Evolutionary conservation across 1,140 invertebrate species (phyloP), one percentile per base, ranked within the genome.

Genomic region (Zaprionus ornatus): DNA sequence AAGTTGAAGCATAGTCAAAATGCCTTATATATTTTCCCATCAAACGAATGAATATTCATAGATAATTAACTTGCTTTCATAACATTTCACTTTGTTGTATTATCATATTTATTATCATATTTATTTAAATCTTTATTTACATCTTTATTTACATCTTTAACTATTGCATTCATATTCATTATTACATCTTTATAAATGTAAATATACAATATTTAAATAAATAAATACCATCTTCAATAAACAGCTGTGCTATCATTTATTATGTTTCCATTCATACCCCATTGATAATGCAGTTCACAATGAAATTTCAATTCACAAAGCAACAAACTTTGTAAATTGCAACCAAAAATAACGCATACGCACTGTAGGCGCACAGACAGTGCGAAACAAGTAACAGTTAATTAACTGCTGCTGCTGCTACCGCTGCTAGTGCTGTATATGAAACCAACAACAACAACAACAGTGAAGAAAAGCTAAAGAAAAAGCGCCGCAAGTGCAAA

Each of bases 341-440:
- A 25, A 4, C 17, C 6, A 40, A 50, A 76, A 65, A 74, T 77
- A 55, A 74, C 37, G 70, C 70, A 77, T 77, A 77, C 74, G 74
- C 74, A 77, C 57, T 63, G 77, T 50, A 70, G 64, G 81, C 35
- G 71, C 56, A 17, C 35, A 37, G 35, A 62, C 60, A 50, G 75
- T 23, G 29, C 17, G 55, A 80, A 76, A 80, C 80, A 37, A 84
- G 80, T 84, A 73, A 40, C 57, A 50, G 55, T 69, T 69, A 66
- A 73, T 69, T 63, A 84, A 80, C 37, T 65, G 59, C 72, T 35
- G 48, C 25, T 56, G 71, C 56, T 37, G n/a, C 5, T 27, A n/a
- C n/a, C n/a, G 25, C 9, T 29, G 29, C 66, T 35, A 35, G 21
- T 61, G 72, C 57, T 29, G 17, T 37, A 52, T 27, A 27, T 45